Percentiles rank a stretch among this genome's conserved stretches.
These are phyloP conservation scores for Belgica antarctica DNA, from an alignment of 2,888 invertebrate genomes.

Conservation along the genomic window DNA sequence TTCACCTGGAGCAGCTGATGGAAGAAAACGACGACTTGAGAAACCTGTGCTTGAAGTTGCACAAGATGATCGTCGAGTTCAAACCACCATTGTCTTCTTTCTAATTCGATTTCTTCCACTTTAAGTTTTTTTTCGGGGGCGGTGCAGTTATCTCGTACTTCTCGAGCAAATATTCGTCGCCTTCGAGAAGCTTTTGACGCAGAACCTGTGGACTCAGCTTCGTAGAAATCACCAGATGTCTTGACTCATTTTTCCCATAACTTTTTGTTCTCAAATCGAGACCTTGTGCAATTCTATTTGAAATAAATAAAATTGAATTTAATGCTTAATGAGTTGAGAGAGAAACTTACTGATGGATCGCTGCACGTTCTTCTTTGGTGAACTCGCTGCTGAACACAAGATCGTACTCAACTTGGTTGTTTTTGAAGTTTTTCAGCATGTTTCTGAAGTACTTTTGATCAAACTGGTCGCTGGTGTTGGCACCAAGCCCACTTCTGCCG, in stretches of 20 bases:
- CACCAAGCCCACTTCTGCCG: constrained; percentile 52
- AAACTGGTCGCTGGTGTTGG: constrained; percentile 47
- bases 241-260: constrained; percentile 56
- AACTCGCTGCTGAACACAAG: constrained; percentile 63
- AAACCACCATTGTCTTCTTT: no score
- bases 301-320: constrained; percentile 4
- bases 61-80: not conserved
- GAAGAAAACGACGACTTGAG: no score
- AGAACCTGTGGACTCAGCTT: constrained; percentile 18
- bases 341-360: constrained; percentile 58
- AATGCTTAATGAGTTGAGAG: not conserved
- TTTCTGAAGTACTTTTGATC: constrained; percentile 50
- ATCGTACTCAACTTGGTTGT: constrained; percentile 59
- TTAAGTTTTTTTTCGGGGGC: not conserved
- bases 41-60: no score
- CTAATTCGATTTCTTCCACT: no score
- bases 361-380: constrained; percentile 63
- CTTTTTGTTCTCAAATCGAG: constrained; percentile 57
- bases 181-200: constrained; percentile 36
- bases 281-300: constrained; percentile 54
- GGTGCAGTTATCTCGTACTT: constrained; percentile 32
- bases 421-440: constrained; percentile 53
- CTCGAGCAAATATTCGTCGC: constrained; percentile 24
- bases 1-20: not conserved
- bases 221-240: constrained; percentile 49